These are phyloP conservation scores for Corydoras sp. DNA, from an alignment of 2,113 vertebrate genomes.

Conservation along the genomic window DNA sequence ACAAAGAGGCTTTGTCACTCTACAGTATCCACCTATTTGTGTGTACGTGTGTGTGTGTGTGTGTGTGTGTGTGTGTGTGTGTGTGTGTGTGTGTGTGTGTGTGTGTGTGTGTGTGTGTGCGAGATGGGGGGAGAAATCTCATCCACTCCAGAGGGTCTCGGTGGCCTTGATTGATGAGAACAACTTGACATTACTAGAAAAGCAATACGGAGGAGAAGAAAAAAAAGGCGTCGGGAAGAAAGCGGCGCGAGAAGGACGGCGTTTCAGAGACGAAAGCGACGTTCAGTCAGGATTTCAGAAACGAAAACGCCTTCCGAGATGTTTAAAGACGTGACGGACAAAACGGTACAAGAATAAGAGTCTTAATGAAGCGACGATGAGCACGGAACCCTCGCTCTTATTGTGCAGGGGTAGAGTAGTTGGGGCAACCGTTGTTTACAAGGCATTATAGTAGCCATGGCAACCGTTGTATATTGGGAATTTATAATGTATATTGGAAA, in stretches of 20 bases:
- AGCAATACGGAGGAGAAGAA: constrained; percentile 18
- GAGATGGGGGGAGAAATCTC: constrained; percentile 7
- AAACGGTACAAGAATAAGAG: no score
- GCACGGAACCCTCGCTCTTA: no score
- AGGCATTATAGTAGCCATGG: no score
- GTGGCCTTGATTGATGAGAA: constrained; percentile 20
- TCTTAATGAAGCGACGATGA: no score
- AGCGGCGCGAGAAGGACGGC: not conserved
- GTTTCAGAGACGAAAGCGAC: no score
- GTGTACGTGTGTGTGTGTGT: constrained; percentile 12
- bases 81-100: constrained; percentile 6
- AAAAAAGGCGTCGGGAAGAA: not conserved
- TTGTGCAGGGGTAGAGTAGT: no score
- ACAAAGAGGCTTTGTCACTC: constrained; percentile 32
- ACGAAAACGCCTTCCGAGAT: not conserved
- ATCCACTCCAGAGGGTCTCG: constrained; percentile 10
- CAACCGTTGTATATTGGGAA: no score
- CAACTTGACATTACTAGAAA: not conserved
- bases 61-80: constrained; percentile 10
- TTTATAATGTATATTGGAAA: no score
- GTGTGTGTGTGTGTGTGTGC: constrained; percentile 15
- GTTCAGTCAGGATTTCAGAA: not conserved
- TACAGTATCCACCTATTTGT: constrained; percentile 5
- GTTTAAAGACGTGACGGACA: no score
- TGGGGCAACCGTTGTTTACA: no score